Conservation (phyloP, 1,140 invertebrate species). For the Glossosoma conforme region DNA sequence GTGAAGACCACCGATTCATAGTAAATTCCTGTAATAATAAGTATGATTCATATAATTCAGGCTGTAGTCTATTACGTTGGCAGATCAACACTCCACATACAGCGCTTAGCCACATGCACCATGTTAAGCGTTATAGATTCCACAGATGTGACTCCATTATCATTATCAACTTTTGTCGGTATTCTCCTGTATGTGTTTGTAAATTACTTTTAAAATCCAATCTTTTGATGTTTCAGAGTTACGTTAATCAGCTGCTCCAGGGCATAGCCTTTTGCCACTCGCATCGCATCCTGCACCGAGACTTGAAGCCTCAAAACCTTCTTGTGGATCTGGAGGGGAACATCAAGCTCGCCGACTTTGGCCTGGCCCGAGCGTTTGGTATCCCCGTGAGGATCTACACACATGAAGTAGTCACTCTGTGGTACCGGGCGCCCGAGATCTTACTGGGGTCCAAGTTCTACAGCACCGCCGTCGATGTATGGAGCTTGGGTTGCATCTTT, state of each 20-base stretch:
- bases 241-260: slow-evolving; percentile 83
- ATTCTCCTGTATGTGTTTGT: too few species aligned
- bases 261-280: slow-evolving; percentile 91
- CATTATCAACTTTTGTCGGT: too few species aligned
- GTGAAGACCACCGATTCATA: too few species aligned
- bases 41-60: too few species aligned
- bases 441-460: slow-evolving; percentile 87
- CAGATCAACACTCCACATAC: too few species aligned
- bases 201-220: too few species aligned
- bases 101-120: too few species aligned
- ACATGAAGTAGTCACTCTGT: slow-evolving; percentile 93
- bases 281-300: slow-evolving; percentile 79
- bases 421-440: slow-evolving; percentile 96
- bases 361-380: slow-evolving; percentile 76
- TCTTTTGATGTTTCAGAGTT: slow-evolving; percentile 58
- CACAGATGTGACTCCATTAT: too few species aligned
- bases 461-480: slow-evolving; percentile 86
- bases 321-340: slow-evolving; percentile 72
- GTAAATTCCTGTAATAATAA: too few species aligned
- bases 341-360: slow-evolving; percentile 91
- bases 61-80: too few species aligned
- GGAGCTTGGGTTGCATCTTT: slow-evolving; percentile 95
- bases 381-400: slow-evolving; percentile 82
- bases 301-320: slow-evolving; percentile 90
- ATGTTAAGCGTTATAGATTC: too few species aligned